Evolutionary conservation across 2,113 vertebrate species (phyloP), one percentile per base, ranked within the genome.

Genomic region (Petromus typicus): DNA sequence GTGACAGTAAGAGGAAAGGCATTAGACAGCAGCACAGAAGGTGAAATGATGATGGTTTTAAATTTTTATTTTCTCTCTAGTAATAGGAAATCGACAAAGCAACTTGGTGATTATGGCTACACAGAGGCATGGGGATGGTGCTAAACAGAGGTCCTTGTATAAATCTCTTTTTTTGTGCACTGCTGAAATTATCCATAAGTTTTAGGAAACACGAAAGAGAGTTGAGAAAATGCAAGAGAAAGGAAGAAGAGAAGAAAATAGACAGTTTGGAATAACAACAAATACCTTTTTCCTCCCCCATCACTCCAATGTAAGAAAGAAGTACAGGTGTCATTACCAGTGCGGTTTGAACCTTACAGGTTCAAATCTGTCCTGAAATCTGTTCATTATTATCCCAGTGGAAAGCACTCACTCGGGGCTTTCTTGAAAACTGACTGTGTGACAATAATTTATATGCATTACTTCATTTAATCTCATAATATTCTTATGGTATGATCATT

Each of bases 171-270:
- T 63, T 69, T 9, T 20, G 67, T 75, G 7, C 0, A 1, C 27
- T 69, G 80, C 43, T 61, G 67, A 87, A 90, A 63, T 18, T 13
- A 48, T 81, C 37, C 34, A 87, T 63, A 95, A 51, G n/a, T 88
- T 82, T 89, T 66, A 63, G 54, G 61, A 90, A 92, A 63, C 10
- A 86, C 34, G 54, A 95, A 80, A 59, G 79, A 69, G 23, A 91
- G 40, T 20, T 78, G n/a, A 97, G n/a, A n/a, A 82, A 63, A 67
- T 16, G 1, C 63, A 93, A 93, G 76, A 79, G 14, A 40, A 67
- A 30, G 27, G 20, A 51, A 71, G 30, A 90, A 80, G n/a, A 32
- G 9, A 93, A 92, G 13, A 7, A 40, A 23, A 79, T 51, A 7
- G 17, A n/a, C 40, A 51, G 5, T 61, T 57, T 48, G 25, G 54